Evolutionary conservation across 2,888 invertebrate species (phyloP).

Genomic region (Stenodema calcarata): DNA sequence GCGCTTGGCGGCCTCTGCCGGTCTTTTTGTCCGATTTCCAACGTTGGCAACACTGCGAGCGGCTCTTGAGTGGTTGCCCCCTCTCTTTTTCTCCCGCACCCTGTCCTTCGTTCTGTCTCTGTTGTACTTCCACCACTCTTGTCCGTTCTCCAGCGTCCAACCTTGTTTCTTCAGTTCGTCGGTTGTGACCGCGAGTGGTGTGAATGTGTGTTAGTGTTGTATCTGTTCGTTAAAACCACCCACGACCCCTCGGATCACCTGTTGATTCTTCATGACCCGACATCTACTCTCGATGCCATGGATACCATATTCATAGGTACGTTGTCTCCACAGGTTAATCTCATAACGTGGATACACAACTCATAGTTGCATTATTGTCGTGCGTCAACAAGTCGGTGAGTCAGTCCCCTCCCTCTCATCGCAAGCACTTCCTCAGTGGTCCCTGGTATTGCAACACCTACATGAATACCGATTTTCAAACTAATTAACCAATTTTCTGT

Average conservation of each 20-base stretch:
- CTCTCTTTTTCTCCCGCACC: not conserved
- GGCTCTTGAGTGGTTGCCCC: not conserved
- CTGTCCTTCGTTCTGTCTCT: not conserved
- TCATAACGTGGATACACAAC: too few species aligned
- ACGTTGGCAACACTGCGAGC: not conserved
- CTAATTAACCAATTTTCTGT: too few species aligned
- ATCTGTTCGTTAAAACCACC: not conserved
- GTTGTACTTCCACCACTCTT: not conserved
- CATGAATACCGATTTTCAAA: too few species aligned
- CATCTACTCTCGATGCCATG: slow-evolving; percentile 8
- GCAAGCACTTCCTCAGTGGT: too few species aligned
- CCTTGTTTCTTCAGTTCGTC: slow-evolving; percentile 29
- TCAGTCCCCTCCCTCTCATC: too few species aligned
- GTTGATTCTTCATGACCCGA: slow-evolving; percentile 28
- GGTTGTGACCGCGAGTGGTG: slow-evolving; percentile 24
- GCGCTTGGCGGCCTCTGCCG: not conserved
- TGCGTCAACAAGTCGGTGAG: not conserved
- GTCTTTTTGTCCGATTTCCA: not conserved
- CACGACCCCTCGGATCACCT: slow-evolving; percentile 31
- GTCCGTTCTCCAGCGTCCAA: not conserved
- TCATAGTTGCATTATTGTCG: too few species aligned
- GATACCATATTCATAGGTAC: slow-evolving; percentile 33
- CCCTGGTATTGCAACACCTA: too few species aligned
- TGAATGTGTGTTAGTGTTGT: not conserved
- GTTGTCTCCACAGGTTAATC: not conserved